A percentile compares a stretch with the other conserved stretches of the same genome.
Conservation (phyloP, 2,797 vertebrate species). For the Enteromius radiatus region DNA sequence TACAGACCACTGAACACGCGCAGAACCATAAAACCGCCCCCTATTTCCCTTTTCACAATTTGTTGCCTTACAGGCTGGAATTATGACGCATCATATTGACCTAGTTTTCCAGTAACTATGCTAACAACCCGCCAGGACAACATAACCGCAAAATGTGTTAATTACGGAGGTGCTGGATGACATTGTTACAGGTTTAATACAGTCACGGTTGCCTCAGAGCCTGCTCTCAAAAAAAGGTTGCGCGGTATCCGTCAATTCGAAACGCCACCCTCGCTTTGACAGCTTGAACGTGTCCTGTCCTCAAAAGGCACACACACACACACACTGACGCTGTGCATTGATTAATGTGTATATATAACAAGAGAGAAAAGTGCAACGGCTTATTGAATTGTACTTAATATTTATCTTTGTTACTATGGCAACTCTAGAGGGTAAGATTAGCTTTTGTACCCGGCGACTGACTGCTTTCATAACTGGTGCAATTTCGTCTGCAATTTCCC, state of each 20-base stretch:
- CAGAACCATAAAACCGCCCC: constrained; percentile 34
- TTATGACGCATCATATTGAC: constrained; percentile 57
- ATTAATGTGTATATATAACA: background rate
- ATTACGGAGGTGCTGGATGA: constrained; percentile 27
- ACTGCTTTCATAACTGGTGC: constrained; percentile 48
- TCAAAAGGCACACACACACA: background rate
- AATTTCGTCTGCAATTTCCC: constrained; percentile 47
- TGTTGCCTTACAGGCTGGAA: constrained; percentile 50
- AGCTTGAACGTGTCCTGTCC: background rate
- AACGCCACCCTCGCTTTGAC: background rate
- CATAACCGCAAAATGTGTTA: constrained; percentile 15
- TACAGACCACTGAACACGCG: constrained; percentile 44
- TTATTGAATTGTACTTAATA: constrained; percentile 38
- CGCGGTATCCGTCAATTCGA: background rate
- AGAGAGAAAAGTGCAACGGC: background rate
- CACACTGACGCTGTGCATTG: background rate
- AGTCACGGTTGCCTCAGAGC: constrained; percentile 23
- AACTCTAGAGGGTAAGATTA: constrained; percentile 49
- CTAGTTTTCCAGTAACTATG: constrained; percentile 49
- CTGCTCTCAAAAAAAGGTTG: background rate
- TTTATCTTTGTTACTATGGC: constrained; percentile 57
- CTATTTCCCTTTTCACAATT: constrained; percentile 12
- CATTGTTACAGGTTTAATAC: constrained; percentile 17
- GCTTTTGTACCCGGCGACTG: constrained; percentile 44
- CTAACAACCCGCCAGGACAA: constrained; percentile 37